These are phyloP conservation scores for Teinopalpus imperialis DNA, from an alignment of 2,888 invertebrate species.

Conservation along the genomic window DNA sequence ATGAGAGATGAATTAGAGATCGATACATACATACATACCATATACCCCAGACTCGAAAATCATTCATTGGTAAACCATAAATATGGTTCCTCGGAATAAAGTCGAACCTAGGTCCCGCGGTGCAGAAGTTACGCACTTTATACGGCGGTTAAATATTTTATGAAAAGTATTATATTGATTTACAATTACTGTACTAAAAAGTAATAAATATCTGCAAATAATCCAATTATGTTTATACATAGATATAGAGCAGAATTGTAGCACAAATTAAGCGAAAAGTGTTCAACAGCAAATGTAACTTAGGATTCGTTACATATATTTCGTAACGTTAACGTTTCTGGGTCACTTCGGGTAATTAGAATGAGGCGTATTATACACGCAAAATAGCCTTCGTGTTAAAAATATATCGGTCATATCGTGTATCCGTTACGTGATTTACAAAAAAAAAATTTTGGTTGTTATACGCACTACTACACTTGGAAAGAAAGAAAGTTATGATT, in stretches of 20 bases:
- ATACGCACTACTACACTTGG: background rate
- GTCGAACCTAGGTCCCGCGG: too few species aligned
- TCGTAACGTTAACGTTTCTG: constrained; percentile 22
- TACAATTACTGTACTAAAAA: too few species aligned
- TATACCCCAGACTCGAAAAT: too few species aligned
- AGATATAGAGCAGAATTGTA: constrained; percentile 28
- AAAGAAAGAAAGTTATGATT: background rate
- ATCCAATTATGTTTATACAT: too few species aligned
- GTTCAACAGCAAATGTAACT: constrained; percentile 16
- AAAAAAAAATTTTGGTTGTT: constrained; percentile 18
- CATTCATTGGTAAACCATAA: too few species aligned
- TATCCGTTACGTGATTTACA: constrained; percentile 31
- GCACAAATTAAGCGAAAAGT: constrained; percentile 27
- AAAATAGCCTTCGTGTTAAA: constrained; percentile 42
- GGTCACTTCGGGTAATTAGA: constrained; percentile 39
- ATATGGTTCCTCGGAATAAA: too few species aligned
- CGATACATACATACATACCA: too few species aligned
- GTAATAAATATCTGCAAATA: too few species aligned
- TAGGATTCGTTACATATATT: constrained; percentile 23
- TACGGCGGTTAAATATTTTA: too few species aligned
- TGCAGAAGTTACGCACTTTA: too few species aligned
- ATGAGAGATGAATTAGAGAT: too few species aligned
- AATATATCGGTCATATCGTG: constrained; percentile 38
- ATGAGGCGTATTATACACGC: constrained; percentile 52
- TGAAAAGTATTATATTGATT: too few species aligned